Percentiles rank a stretch among this genome's conserved stretches.
Evolutionary conservation across 2,888 invertebrate genomes (phyloP).

Genomic region (Stenoptilia bipunctidactyla): DNA sequence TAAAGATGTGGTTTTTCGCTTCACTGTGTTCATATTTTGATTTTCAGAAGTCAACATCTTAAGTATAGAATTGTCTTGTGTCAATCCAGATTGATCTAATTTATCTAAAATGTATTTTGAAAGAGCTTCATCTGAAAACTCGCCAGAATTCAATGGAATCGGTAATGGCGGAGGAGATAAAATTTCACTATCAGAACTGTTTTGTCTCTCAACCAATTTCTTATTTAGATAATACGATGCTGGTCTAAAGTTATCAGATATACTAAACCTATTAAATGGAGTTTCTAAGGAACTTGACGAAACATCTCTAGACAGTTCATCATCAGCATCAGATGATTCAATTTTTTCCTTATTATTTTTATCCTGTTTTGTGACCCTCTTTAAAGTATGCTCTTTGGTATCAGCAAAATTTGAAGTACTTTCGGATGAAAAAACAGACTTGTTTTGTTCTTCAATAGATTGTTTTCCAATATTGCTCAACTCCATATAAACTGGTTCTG

Average conservation of each 20-base stretch:
- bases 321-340: constrained; percentile 86
- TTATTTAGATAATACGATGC: constrained; percentile 88
- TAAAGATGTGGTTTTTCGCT: constrained; percentile 57
- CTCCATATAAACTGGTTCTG: constrained; percentile 91
- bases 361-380: constrained; percentile 46
- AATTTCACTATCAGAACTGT: constrained; percentile 86
- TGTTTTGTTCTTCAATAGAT: constrained; percentile 22
- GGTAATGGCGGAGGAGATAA: constrained; percentile 85
- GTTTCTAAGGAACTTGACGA: constrained; percentile 72
- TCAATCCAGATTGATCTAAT: constrained; percentile 56
- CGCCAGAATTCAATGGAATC: constrained; percentile 78
- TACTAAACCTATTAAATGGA: constrained; percentile 77
- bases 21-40: constrained; percentile 53
- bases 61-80: constrained; percentile 57
- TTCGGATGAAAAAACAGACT: not conserved
- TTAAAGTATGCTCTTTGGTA: constrained; percentile 54
- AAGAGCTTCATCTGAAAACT: constrained; percentile 74
- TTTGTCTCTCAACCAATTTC: constrained; percentile 76
- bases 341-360: constrained; percentile 61
- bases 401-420: constrained; percentile 60
- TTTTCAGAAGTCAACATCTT: constrained; percentile 61
- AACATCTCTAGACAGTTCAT: constrained; percentile 84
- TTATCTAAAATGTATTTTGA: constrained; percentile 67
- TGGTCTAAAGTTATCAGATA: constrained; percentile 89
- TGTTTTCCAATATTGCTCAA: constrained; percentile 56